Percentiles rank a stretch among this genome's conserved stretches.
Evolutionary conservation across 2,888 invertebrate genomes (phyloP).

Genomic region (Himalopsyche tibetana): DNA sequence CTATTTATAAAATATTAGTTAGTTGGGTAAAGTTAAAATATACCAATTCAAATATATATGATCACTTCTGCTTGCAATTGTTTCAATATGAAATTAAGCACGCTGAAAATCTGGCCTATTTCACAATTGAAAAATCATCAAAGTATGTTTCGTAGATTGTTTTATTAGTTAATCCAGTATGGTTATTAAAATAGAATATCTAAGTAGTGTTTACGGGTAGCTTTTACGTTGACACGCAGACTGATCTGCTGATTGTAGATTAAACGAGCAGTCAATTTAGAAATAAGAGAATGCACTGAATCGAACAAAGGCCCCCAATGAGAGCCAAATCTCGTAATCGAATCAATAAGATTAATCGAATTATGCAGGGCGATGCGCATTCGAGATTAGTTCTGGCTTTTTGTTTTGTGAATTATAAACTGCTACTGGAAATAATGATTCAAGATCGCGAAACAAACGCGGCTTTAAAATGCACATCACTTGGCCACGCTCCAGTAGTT

Average conservation of each 20-base stretch:
- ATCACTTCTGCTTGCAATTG: too few relatives aligned
- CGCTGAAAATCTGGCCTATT: background rate
- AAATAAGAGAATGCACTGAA: background rate
- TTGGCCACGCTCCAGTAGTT: constrained; percentile 50
- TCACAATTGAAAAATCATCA: background rate
- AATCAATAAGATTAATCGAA: constrained; percentile 7
- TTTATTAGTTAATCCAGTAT: background rate
- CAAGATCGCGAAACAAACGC: constrained; percentile 50
- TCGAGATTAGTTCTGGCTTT: background rate
- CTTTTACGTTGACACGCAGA: background rate
- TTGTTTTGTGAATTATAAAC: background rate
- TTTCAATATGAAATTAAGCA: too few relatives aligned
- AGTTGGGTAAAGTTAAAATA: too few relatives aligned
- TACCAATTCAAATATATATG: too few relatives aligned
- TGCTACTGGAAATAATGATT: background rate
- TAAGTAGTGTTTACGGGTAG: background rate
- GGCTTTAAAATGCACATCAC: constrained; percentile 51
- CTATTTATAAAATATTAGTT: too few relatives aligned
- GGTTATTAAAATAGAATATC: background rate
- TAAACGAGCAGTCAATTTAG: background rate
- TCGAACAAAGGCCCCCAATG: background rate
- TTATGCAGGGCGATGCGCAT: background rate
- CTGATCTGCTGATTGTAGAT: background rate
- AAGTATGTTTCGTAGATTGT: background rate
- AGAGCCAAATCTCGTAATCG: background rate